Evolutionary conservation across 2,797 vertebrate genomes (phyloP).

Genomic region (Ambastaia sidthimunki): DNA sequence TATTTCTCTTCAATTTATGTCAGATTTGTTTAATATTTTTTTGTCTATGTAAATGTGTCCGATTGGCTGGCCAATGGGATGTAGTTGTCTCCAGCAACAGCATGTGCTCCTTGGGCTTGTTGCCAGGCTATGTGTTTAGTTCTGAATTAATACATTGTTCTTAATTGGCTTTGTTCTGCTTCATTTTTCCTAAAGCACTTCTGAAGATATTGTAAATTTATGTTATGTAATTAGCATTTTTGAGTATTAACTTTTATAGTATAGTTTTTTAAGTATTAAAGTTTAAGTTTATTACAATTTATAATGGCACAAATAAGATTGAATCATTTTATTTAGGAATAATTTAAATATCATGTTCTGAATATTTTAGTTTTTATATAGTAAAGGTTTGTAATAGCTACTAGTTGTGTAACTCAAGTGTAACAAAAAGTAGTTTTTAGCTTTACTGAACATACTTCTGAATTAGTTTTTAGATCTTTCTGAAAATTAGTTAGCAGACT

Average conservation of each 20-base stretch:
- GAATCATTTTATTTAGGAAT: slow-evolving; percentile 22
- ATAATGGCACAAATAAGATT: slow-evolving; percentile 24
- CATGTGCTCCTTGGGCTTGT: not conserved
- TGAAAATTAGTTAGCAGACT: too few relatives aligned
- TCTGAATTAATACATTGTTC: not conserved
- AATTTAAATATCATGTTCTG: slow-evolving; percentile 6
- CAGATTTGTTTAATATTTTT: slow-evolving; percentile 24
- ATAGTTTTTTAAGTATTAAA: slow-evolving; percentile 32
- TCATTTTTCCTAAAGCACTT: not conserved
- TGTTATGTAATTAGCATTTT: slow-evolving; percentile 24
- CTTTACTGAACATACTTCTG: slow-evolving; percentile 62
- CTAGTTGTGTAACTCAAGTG: too few relatives aligned
- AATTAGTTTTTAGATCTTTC: too few relatives aligned
- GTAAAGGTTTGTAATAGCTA: slow-evolving; percentile 62
- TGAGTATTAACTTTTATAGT: not conserved
- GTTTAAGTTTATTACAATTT: slow-evolving; percentile 33
- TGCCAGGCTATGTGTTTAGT: not conserved
- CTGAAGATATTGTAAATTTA: slow-evolving; percentile 20
- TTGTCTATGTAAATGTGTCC: slow-evolving; percentile 16
- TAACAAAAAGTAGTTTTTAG: slow-evolving; percentile 57
- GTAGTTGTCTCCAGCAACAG: not conserved
- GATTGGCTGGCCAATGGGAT: slow-evolving; percentile 3
- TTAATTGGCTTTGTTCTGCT: slow-evolving; percentile 19
- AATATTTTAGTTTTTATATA: slow-evolving; percentile 46
- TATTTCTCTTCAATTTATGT: slow-evolving; percentile 14